Percentiles rank a stretch among this genome's conserved stretches.
These are phyloP conservation scores for Formicarius rufipectus DNA, from an alignment of 2,113 vertebrate genomes.

Conservation along the genomic window DNA sequence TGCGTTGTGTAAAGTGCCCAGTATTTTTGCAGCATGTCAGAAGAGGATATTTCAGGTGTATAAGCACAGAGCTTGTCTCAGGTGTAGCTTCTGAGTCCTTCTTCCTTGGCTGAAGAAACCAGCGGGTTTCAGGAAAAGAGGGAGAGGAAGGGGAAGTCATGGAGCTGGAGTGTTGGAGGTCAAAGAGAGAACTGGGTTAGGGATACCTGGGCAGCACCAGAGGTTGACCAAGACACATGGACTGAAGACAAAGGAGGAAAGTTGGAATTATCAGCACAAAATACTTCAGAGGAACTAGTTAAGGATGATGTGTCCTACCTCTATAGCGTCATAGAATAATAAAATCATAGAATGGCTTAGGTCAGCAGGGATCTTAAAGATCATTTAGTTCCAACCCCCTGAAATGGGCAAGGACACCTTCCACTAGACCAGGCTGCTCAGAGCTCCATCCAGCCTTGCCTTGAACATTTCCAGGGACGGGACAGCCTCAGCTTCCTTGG, in stretches of 20 bases:
- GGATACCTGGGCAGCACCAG: neutral
- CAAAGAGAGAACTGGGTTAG: too few species aligned
- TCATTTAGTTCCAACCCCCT: neutral
- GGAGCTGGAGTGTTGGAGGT: neutral
- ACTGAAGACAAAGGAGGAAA: neutral
- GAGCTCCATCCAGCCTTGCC: rapidly evolving
- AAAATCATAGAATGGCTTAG: neutral
- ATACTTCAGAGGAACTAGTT: neutral
- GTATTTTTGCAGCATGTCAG: neutral
- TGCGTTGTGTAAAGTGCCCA: neutral
- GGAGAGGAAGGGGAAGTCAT: neutral
- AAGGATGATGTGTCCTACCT: neutral
- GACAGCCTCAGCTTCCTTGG: neutral
- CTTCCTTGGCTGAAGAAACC: neutral
- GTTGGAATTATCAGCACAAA: neutral
- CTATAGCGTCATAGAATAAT: neutral
- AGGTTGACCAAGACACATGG: rapidly evolving
- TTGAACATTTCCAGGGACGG: neutral
- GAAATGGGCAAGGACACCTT: neutral
- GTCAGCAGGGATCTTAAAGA: neutral
- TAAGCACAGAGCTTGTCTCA: neutral
- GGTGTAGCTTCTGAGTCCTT: neutral
- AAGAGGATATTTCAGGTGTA: neutral
- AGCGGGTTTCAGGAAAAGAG: neutral
- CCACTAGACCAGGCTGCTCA: rapidly evolving